These are phyloP conservation scores for Gryllus longicercus DNA, from an alignment of 2,888 invertebrate genomes.

Conservation along the genomic window DNA sequence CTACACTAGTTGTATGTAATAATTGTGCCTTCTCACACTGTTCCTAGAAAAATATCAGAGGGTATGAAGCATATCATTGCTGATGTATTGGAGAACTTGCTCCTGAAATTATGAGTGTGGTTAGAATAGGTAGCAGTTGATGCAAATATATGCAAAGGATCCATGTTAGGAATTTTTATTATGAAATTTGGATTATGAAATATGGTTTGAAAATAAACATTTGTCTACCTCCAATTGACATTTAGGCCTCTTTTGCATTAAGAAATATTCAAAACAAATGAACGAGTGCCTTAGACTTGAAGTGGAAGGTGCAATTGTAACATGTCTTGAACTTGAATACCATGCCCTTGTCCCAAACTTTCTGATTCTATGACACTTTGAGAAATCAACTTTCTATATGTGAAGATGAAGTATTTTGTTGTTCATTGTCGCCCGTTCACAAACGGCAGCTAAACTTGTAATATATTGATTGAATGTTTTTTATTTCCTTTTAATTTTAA, in stretches of 20 bases:
- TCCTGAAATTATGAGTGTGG: not conserved
- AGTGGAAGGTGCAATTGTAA: not conserved
- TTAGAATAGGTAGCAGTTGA: not conserved
- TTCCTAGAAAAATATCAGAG: conserved; percentile 19
- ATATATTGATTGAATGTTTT: conserved; percentile 6
- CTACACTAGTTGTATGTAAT: not conserved
- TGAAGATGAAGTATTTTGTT: not conserved
- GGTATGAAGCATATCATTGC: too few relatives aligned
- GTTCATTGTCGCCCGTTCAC: not conserved
- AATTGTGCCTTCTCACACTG: conserved; percentile 24
- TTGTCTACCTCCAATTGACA: not conserved
- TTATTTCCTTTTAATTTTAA: conserved; percentile 7
- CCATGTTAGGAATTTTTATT: too few relatives aligned
- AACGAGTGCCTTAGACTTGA: not conserved
- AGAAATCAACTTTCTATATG: not conserved
- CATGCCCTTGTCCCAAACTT: not conserved
- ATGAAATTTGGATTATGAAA: too few relatives aligned
- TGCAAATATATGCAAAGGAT: not conserved
- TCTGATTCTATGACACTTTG: not conserved
- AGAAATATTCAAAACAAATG: not conserved
- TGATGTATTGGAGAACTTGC: not conserved
- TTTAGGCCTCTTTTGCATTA: not conserved
- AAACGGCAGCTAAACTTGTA: not conserved
- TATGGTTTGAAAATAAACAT: too few relatives aligned
- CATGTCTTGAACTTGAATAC: conserved; percentile 17